Conservation (phyloP, 2,888 invertebrate genomes). For the Campoletis raptor region DNA sequence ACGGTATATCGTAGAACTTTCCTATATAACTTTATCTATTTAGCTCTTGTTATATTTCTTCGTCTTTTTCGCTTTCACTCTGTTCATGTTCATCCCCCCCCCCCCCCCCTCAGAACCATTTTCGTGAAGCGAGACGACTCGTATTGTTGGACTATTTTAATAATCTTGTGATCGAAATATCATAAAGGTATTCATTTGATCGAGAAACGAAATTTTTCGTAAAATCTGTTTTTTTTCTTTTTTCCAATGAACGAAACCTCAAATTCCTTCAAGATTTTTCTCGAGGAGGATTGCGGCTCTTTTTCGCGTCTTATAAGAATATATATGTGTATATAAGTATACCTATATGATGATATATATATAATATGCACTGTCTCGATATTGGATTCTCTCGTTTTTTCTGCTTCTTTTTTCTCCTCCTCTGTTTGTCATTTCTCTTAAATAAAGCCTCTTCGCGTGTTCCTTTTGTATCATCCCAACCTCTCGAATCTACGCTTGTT, state of each 20-base stretch:
- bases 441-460: conserved; percentile 69
- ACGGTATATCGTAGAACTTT: conserved; percentile 47
- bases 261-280: conserved; percentile 12
- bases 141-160: conserved; percentile 41
- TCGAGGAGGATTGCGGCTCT: conserved; percentile 6
- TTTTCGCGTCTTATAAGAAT: conserved; percentile 72
- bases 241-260: not conserved
- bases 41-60: not conserved
- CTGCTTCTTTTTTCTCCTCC: conserved; percentile 32
- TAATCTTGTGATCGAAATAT: conserved; percentile 27
- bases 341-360: conserved; percentile 60
- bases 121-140: conserved; percentile 31
- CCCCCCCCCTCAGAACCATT: conserved; percentile 23
- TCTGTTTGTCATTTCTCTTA: conserved; percentile 57
- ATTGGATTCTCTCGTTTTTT: conserved; percentile 56
- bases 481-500: conserved; percentile 48
- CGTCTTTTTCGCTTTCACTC: conserved; percentile 3
- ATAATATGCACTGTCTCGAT: conserved; percentile 71
- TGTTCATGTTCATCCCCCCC: not conserved
- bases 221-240: not conserved
- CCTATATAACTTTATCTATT: conserved; percentile 41
- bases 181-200: conserved; percentile 7
- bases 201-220: conserved; percentile 15
- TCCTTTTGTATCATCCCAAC: conserved; percentile 51
- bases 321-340: conserved; percentile 64